Base-by-base conservation (phyloP, 2,888 invertebrate genomes). In the Xestia rhomboidea region DNA sequence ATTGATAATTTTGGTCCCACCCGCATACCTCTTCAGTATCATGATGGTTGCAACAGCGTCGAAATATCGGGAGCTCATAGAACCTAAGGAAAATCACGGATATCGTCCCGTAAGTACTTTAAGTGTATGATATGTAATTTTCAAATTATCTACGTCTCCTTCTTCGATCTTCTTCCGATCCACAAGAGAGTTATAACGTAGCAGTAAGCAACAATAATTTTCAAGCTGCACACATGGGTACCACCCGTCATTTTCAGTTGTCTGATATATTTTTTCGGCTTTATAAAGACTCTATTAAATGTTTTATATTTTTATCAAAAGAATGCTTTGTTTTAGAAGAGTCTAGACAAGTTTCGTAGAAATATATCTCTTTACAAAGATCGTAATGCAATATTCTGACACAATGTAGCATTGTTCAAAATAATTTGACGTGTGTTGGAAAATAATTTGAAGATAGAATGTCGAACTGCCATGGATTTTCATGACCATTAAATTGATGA, bases 131-230 rank as follows among this genome's bases (percentile, higher is more conserved):
- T n/a, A n/a, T n/a, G n/a, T n/a, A n/a, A n/a, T n/a, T n/a, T n/a
- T n/a, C n/a, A n/a, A n/a, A n/a, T n/a, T n/a, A n/a, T n/a, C n/a
- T n/a, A n/a, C n/a, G n/a, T n/a, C n/a, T n/a, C n/a, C n/a, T n/a
- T n/a, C n/a, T n/a, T n/a, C n/a, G n/a, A n/a, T n/a, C n/a, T n/a
- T n/a, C n/a, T n/a, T n/a, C 54, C 41, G 46, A 21, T 6, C 21
- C 68, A 49, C 68, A 13, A 49, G 76, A 74, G 80, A 69, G 30
- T 70, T 72, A 24, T 66, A 73, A 57, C 60, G 30, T 15, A 77
- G n/a, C n/a, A n/a, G 34, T 44, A 63, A 46, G 21, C 71, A 57
- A 76, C 51, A 71, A 64, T 71, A 73, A 54, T 46, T 64, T 73
- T 68, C 57, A 27, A 70, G 44, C 6, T 11, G n/a, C 51, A 69